Evolutionary conservation across 1,140 invertebrate genomes (phyloP).

Genomic region (Trichomalopsis sarcophagae): DNA sequence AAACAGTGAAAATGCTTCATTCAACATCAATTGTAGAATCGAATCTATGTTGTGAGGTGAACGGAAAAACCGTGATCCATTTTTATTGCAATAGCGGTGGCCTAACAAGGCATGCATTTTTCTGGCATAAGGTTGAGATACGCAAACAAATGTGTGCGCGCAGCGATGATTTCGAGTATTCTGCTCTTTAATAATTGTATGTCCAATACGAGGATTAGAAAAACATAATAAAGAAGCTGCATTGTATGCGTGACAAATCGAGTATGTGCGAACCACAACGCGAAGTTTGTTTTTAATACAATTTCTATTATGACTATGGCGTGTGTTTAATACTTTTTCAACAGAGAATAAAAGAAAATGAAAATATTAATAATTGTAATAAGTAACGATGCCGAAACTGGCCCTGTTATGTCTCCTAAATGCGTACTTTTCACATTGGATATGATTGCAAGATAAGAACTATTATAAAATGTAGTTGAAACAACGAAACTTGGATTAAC

Average conservation of each 20-base stretch:
- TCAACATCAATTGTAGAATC: constrained; percentile 30
- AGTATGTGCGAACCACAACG: constrained; percentile 44
- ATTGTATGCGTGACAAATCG: constrained; percentile 37
- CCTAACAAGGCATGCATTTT: constrained; percentile 44
- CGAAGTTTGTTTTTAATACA: constrained; percentile 64
- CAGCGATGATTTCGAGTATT: constrained; percentile 38
- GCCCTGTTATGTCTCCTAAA: constrained; percentile 45
- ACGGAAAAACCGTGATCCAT: not conserved
- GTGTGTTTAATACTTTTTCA: constrained; percentile 70
- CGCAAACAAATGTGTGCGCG: constrained; percentile 23
- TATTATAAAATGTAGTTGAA: constrained; percentile 37
- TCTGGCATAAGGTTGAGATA: not conserved
- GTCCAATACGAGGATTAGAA: not conserved
- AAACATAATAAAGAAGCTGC: not conserved
- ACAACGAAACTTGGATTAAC: constrained; percentile 50
- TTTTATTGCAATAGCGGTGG: constrained; percentile 30
- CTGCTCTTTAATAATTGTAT: constrained; percentile 24
- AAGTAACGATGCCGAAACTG: constrained; percentile 44
- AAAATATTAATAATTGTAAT: constrained; percentile 41
- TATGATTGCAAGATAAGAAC: constrained; percentile 14
- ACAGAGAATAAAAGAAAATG: constrained; percentile 33
- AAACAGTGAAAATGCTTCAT: not conserved
- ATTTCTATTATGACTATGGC: constrained; percentile 61
- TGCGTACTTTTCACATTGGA: constrained; percentile 49
- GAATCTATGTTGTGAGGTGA: constrained; percentile 41